Base-by-base conservation (phyloP, 2,797 vertebrate species). In the Emys orbicularis region DNA sequence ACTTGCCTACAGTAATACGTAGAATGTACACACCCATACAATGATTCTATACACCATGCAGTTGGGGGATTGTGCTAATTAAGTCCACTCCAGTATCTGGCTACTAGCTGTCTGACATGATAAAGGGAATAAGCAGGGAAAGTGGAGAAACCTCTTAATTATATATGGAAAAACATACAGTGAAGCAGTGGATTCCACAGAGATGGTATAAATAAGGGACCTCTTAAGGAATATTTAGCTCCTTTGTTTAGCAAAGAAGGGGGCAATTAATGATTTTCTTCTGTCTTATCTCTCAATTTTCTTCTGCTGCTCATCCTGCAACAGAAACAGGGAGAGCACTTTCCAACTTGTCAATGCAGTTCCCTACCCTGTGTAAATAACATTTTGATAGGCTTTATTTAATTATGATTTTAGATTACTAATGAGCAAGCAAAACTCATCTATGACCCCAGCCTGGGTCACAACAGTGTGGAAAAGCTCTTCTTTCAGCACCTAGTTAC, bases 341-440 rank as follows among this genome's bases (percentile, higher is more conserved):
- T 93, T 85, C 81, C 85, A 94, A 92, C 91, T 50, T 90, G 80
- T 86, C 87, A 61, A 68, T 83, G 57, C 72, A 86, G 83, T 54
- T 96, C 92, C 94, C 88, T 80, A 61, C 91, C 83, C 81, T 89
- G 65, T 93, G 87, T 93, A 89, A 95, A 92, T 93, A 86, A 25
- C 1, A 5, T 44, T 65, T 91, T 74, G 86, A 31, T 81, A 44
- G 52, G 74, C n/a, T 92, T 79, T 59, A 92, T 91, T 68, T 83
- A 65, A 87, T 82, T 57, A n/a, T 41, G 79, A 84, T 94, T 94
- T 89, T 83, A 56, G 85, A 93, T 94, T 95, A 92, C 83, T 80
- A 83, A 25, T 0, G 0, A 92, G 90, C 65, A 91, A 91, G 80
- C 72, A n/a, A 87, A 72, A 68, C 59, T 77, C 83, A 53, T 44